Conservation (phyloP, 2,888 invertebrate species). For the Beris morrisii region DNA sequence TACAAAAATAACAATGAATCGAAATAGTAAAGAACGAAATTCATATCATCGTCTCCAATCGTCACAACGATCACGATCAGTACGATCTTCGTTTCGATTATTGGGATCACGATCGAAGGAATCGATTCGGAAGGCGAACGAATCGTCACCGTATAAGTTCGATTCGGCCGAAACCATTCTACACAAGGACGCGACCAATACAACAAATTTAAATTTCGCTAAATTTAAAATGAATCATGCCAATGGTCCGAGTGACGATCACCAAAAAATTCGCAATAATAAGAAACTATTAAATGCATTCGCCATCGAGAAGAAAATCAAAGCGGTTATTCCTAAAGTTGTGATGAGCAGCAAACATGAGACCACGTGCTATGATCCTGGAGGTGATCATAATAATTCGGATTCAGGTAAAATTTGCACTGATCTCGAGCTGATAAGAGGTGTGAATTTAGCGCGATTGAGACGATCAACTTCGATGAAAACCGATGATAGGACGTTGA, state of each 20-base stretch:
- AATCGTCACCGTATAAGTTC: slow-evolving; percentile 50
- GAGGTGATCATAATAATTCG: not conserved
- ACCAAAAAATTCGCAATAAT: slow-evolving; percentile 26
- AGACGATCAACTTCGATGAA: slow-evolving; percentile 36
- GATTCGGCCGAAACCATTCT: slow-evolving; percentile 38
- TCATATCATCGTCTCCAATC: slow-evolving; percentile 32
- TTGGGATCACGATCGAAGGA: slow-evolving; percentile 62
- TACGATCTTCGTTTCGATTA: slow-evolving; percentile 69
- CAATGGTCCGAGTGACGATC: slow-evolving; percentile 42
- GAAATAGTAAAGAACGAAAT: slow-evolving; percentile 38
- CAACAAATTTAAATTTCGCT: slow-evolving; percentile 30
- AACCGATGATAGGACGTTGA: slow-evolving; percentile 18
- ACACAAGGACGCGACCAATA: slow-evolving; percentile 7
- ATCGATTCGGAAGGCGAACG: slow-evolving; percentile 53
- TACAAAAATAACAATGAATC: slow-evolving; percentile 38
- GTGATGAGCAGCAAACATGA: slow-evolving; percentile 41
- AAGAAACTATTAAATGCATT: slow-evolving; percentile 36
- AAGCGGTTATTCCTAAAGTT: slow-evolving; percentile 53
- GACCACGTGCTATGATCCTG: slow-evolving; percentile 22
- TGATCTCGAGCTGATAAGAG: not conserved
- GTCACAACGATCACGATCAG: slow-evolving; percentile 62
- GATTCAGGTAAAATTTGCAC: slow-evolving; percentile 3
- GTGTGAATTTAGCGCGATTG: slow-evolving; percentile 14
- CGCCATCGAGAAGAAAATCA: slow-evolving; percentile 55
- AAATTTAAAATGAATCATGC: slow-evolving; percentile 45